A percentile compares a stretch with the other conserved stretches of the same genome.
These are phyloP conservation scores for Apotomis capreana DNA, from an alignment of 2,888 invertebrate species.

Conservation along the genomic window DNA sequence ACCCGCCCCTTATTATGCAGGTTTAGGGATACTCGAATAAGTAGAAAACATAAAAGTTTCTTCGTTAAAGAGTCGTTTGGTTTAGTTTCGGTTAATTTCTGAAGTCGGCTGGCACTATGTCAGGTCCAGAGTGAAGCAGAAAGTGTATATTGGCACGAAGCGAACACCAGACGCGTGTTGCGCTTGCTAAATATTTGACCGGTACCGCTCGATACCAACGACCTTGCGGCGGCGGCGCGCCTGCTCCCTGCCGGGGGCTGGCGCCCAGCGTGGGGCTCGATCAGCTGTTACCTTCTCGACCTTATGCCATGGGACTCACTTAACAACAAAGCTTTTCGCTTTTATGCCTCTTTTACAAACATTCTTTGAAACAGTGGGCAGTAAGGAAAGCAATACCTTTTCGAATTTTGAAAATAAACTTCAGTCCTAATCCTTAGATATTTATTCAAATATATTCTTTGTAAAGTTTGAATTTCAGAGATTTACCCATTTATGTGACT, in stretches of 20 bases:
- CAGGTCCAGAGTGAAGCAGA: not conserved
- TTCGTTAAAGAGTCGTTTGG: not conserved
- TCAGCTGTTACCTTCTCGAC: conserved; percentile 61
- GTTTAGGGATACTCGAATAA: too few relatives aligned
- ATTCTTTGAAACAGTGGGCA: not conserved
- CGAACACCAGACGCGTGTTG: conserved; percentile 47
- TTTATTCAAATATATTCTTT: too few relatives aligned
- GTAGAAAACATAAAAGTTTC: too few relatives aligned
- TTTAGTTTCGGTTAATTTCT: not conserved
- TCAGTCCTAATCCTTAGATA: too few relatives aligned
- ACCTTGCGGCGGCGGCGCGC: conserved; percentile 64
- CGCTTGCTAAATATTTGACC: conserved; percentile 67
- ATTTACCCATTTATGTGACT: too few relatives aligned
- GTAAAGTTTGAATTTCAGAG: too few relatives aligned
- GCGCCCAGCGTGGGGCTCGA: conserved; percentile 58
- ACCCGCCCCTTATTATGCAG: too few relatives aligned
- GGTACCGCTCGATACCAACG: conserved; percentile 68
- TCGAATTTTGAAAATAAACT: too few relatives aligned
- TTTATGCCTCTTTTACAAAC: conserved; percentile 5
- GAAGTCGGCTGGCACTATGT: not conserved
- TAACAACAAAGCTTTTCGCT: conserved; percentile 49
- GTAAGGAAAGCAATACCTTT: not conserved
- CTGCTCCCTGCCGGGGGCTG: conserved; percentile 56
- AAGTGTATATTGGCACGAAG: conserved; percentile 39
- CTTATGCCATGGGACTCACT: conserved; percentile 41